phyloP scores from a whole-genome alignment of 1,140 invertebrate species.

The Platyscapa corneri region DNA sequence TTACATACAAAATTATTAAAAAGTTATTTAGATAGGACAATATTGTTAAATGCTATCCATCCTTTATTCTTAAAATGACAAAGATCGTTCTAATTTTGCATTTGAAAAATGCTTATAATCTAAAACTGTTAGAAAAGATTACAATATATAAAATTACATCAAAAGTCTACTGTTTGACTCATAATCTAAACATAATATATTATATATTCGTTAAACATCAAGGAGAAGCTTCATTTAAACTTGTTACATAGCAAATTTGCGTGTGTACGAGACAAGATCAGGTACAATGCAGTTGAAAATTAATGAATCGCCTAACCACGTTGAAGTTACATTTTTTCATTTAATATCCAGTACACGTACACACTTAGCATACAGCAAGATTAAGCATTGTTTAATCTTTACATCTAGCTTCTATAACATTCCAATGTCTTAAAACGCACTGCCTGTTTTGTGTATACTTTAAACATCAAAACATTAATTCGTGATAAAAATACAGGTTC shows the following conservation, averaged over 20 bases:
- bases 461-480: background rate
- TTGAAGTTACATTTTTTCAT: background rate
- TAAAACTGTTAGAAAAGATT: background rate
- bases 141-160: background rate
- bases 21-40: background rate
- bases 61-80: background rate
- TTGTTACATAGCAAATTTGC: background rate
- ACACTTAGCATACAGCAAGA: background rate
- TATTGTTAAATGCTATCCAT: no score
- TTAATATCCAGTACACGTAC: conserved; percentile 3
- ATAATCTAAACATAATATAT: conserved; percentile 16
- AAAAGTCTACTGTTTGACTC: conserved; percentile 15
- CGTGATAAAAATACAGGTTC: no score
- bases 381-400: background rate
- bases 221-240: background rate
- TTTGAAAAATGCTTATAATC: background rate
- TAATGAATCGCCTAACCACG: background rate
- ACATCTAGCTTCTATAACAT: background rate
- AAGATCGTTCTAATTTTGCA: background rate
- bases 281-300: background rate
- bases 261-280: background rate
- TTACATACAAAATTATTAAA: background rate
- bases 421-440: background rate
- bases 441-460: background rate
- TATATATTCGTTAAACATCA: background rate